Evolutionary conservation across 2,797 vertebrate genomes (phyloP).

Genomic region (Menidia menidia): DNA sequence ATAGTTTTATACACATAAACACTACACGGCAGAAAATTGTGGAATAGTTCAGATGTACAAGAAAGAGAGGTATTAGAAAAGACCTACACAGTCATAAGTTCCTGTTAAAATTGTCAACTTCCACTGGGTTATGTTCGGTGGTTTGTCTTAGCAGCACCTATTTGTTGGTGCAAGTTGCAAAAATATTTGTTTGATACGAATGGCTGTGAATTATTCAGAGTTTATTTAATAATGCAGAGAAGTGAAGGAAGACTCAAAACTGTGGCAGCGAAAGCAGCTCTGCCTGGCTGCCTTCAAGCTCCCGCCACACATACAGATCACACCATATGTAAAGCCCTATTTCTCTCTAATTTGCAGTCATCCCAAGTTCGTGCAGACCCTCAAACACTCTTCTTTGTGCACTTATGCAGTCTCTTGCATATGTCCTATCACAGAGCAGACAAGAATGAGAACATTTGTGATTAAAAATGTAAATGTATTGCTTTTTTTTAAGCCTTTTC

Average conservation of each 20-base stretch:
- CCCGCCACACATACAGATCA: conserved; percentile 44
- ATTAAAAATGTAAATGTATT: not conserved
- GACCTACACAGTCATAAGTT: conserved; percentile 4
- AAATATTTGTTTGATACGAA: conserved; percentile 88
- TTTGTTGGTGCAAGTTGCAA: conserved; percentile 82
- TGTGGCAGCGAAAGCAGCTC: conserved; percentile 76
- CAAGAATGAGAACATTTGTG: conserved; percentile 33
- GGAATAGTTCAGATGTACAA: not conserved
- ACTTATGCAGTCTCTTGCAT: conserved; percentile 21
- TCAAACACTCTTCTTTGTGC: conserved; percentile 39
- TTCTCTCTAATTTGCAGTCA: conserved; percentile 53
- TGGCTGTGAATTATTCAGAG: conserved; percentile 87
- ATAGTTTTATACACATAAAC: not conserved
- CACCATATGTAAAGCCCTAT: conserved; percentile 42
- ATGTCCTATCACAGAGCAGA: conserved; percentile 51
- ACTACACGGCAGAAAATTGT: not conserved
- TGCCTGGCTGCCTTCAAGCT: conserved; percentile 62
- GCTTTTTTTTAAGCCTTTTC: conserved; percentile 42
- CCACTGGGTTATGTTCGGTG: conserved; percentile 1
- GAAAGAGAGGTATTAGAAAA: conserved; percentile 12
- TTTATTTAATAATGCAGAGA: conserved; percentile 92
- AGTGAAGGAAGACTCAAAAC: conserved; percentile 81
- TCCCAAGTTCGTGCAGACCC: conserved; percentile 23
- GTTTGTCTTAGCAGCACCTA: conserved; percentile 47
- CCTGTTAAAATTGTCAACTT: not conserved